Percentiles rank a stretch among this genome's conserved stretches.
phyloP scores from a whole-genome alignment of 2,888 invertebrate genomes.

The Eupithecia insigniata region DNA sequence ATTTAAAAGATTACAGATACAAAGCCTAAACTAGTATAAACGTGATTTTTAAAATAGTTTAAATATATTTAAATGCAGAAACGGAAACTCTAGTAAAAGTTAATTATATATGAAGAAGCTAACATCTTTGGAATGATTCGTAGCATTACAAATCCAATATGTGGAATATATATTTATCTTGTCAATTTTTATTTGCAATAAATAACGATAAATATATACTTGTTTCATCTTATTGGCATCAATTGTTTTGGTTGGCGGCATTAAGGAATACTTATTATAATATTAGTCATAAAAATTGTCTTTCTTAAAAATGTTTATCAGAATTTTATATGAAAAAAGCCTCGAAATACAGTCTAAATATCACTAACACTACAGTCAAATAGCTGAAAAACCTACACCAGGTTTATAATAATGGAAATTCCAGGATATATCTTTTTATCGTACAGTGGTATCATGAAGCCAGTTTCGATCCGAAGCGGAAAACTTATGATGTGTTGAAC shows the following conservation, averaged over 20 bases:
- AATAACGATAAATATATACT: constrained; percentile 41
- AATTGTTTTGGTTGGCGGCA: constrained; percentile 59
- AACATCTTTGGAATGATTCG: constrained; percentile 79
- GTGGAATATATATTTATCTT: constrained; percentile 42
- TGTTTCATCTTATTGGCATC: constrained; percentile 63
- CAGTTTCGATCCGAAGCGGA: neutral
- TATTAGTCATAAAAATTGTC: constrained; percentile 59
- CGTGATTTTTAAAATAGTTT: neutral
- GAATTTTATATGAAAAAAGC: constrained; percentile 65
- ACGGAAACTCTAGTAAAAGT: neutral
- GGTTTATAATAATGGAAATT: neutral
- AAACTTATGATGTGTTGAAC: neutral
- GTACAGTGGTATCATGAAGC: neutral
- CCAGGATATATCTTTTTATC: neutral
- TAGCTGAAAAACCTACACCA: constrained; percentile 35
- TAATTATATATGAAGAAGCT: constrained; percentile 45
- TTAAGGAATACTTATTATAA: constrained; percentile 57
- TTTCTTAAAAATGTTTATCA: constrained; percentile 53
- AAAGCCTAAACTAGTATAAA: neutral
- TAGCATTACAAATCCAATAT: constrained; percentile 46
- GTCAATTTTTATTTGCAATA: constrained; percentile 48
- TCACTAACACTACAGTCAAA: constrained; percentile 58
- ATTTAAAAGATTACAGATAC: neutral
- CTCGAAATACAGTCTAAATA: constrained; percentile 71
- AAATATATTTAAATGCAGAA: neutral